Percentiles rank a stretch among this genome's conserved stretches.
Conservation (phyloP, 2,888 invertebrate species). For the Allophyes oxyacanthae region DNA sequence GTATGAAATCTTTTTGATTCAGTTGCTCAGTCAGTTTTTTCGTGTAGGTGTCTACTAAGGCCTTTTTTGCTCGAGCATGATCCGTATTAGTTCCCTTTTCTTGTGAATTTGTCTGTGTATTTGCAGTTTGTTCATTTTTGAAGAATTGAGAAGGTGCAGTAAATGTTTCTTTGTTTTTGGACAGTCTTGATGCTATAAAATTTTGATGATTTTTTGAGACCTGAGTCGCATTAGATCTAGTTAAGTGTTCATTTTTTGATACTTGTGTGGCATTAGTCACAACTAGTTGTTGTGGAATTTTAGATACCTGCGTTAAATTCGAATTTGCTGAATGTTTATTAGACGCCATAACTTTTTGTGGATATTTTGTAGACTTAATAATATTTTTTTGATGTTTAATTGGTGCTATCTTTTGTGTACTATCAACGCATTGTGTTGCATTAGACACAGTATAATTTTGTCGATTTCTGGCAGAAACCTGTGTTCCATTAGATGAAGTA, state of each 20-base stretch:
- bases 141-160: conserved; percentile 16
- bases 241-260: conserved; percentile 11
- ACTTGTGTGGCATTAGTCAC: conserved; percentile 21
- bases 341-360: background rate
- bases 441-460: conserved; percentile 1
- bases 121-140: conserved; percentile 28
- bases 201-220: conserved; percentile 9
- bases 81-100: conserved; percentile 62
- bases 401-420: conserved; percentile 5
- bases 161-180: conserved; percentile 22
- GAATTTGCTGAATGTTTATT: background rate
- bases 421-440: conserved; percentile 9
- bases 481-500: conserved; percentile 20
- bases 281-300: background rate
- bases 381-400: conserved; percentile 23
- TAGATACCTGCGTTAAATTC: conserved; percentile 23
- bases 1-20: conserved; percentile 44
- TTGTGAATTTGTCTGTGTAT: conserved; percentile 26
- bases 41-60: conserved; percentile 70
- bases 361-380: background rate
- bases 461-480: conserved; percentile 6
- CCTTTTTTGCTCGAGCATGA: conserved; percentile 67
- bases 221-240: conserved; percentile 23
- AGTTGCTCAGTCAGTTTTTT: conserved; percentile 60
- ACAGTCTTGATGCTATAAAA: background rate